These are phyloP conservation scores for Takifugu ocellatus DNA, from an alignment of 2,797 vertebrate species.

Conservation along the genomic window DNA sequence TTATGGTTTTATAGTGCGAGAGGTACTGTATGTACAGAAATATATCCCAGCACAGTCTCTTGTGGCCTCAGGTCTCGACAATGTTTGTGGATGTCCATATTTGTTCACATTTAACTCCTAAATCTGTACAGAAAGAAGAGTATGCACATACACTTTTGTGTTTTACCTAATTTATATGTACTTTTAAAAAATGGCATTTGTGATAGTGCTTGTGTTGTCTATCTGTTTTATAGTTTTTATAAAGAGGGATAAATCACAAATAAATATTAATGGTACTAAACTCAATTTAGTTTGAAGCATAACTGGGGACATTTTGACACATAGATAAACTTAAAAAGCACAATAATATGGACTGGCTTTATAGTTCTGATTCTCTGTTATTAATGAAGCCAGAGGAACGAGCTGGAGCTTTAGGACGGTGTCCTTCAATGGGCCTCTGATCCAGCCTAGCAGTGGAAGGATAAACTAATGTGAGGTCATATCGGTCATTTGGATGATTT, in stretches of 20 bases:
- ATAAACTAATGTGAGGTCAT: conserved; percentile 26
- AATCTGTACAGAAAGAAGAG: conserved; percentile 21
- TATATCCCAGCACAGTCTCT: conserved; percentile 24
- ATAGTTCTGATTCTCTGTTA: no score
- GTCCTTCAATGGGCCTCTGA: conserved; percentile 1
- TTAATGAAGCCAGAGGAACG: not conserved
- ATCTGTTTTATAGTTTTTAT: conserved; percentile 14
- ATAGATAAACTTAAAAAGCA: not conserved
- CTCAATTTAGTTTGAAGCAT: no score
- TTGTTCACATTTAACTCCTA: conserved; percentile 11
- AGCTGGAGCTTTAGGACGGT: not conserved
- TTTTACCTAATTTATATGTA: conserved; percentile 25
- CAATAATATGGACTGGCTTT: no score
- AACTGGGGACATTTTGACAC: no score
- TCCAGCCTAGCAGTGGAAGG: conserved; percentile 14
- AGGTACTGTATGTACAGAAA: conserved; percentile 35
- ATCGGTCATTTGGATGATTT: conserved; percentile 24
- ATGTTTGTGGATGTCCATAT: conserved; percentile 28
- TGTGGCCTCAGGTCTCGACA: conserved; percentile 37
- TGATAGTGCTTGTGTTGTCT: conserved; percentile 16
- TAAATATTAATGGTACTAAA: conserved; percentile 19
- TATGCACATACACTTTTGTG: conserved; percentile 22
- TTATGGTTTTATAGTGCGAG: conserved; percentile 8
- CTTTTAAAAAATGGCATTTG: conserved; percentile 9
- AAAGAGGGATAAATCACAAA: conserved; percentile 12